Percentiles rank a stretch among this genome's conserved stretches.
Conservation (phyloP, 2,888 invertebrate species). For the Reticulitermes lucifugus region DNA sequence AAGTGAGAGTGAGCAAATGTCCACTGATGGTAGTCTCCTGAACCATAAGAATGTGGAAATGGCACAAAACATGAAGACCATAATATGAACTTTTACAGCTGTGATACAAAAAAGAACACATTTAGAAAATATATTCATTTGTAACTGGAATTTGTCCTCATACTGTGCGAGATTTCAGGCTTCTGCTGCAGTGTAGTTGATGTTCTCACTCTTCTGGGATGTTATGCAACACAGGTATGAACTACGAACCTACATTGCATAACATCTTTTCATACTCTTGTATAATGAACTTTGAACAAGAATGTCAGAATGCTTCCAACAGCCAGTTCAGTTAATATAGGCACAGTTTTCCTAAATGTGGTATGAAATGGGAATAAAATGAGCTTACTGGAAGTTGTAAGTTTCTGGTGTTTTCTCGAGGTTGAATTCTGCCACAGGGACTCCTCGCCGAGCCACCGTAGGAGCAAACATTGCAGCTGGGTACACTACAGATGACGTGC, state of each 20-base stretch:
- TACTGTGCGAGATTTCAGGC: too few species aligned
- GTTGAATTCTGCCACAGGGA: constrained; percentile 82
- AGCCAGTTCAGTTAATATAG: neutral
- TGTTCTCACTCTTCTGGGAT: too few species aligned
- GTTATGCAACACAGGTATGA: too few species aligned
- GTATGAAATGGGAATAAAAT: neutral
- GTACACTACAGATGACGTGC: constrained; percentile 89
- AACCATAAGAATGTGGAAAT: too few species aligned
- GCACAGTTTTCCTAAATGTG: neutral
- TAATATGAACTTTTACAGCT: too few species aligned
- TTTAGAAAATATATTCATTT: neutral
- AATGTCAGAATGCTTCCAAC: neutral
- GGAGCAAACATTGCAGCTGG: constrained; percentile 92
- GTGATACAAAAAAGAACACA: too few species aligned
- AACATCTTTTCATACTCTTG: neutral
- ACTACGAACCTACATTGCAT: too few species aligned
- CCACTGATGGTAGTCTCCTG: too few species aligned
- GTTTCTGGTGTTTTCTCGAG: constrained; percentile 70
- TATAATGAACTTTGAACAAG: neutral
- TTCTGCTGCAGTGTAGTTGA: too few species aligned
- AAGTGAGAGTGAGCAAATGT: too few species aligned
- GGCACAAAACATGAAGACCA: too few species aligned
- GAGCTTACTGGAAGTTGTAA: constrained; percentile 63
- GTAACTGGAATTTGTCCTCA: neutral
- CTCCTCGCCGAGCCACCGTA: constrained; percentile 76